A percentile compares a stretch with the other conserved stretches of the same genome.
Conservation (phyloP, 2,888 invertebrate species). For the Leptarthrus brevirostris region DNA sequence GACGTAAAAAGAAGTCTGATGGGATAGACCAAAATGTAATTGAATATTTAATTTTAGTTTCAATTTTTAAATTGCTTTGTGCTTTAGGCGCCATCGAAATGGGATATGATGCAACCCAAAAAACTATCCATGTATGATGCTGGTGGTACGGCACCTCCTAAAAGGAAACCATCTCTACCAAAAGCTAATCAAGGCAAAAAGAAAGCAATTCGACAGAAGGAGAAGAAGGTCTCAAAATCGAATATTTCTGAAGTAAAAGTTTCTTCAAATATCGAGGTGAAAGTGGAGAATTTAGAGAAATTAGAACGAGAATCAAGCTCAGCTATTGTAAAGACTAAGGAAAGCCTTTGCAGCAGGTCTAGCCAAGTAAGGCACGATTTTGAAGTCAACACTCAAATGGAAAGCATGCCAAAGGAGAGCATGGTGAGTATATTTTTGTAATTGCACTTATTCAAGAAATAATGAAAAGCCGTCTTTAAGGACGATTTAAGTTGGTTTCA, state of each 20-base stretch:
- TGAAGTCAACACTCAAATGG: conserved; percentile 46
- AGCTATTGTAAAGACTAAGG: neutral
- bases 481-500: too few species aligned
- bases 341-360: neutral
- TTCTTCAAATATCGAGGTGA: neutral
- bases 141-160: neutral
- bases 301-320: neutral
- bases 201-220: neutral
- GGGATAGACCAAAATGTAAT: too few species aligned
- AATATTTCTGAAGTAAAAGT: neutral
- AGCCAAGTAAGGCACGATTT: neutral
- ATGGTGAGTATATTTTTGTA: neutral
- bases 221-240: neutral
- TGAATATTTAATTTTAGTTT: too few species aligned
- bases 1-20: neutral
- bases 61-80: too few species aligned
- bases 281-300: neutral
- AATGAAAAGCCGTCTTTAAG: too few species aligned
- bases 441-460: neutral
- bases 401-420: conserved; percentile 15
- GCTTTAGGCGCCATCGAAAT: neutral
- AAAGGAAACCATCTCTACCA: neutral
- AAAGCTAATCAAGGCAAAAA: neutral
- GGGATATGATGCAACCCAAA: neutral
- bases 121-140: conserved; percentile 52